These are phyloP conservation scores for Ameiurus melas DNA, from an alignment of 2,113 vertebrate genomes.

Conservation along the genomic window DNA sequence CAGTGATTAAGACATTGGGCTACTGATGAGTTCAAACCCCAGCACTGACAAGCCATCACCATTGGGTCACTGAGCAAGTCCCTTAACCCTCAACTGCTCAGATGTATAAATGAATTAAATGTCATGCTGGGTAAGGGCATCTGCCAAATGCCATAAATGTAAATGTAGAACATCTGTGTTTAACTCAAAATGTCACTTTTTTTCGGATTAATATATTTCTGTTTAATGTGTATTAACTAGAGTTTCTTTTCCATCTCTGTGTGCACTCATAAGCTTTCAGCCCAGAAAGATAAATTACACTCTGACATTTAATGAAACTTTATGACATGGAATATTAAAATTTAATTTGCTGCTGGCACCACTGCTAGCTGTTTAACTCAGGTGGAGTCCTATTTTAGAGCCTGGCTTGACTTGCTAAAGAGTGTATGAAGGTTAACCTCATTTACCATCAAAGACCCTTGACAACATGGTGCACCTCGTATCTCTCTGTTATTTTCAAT, in stretches of 20 bases:
- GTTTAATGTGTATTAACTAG: not conserved
- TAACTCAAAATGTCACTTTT: not conserved
- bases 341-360: not conserved
- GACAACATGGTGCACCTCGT: not conserved
- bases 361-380: not conserved
- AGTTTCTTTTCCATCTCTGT: not conserved
- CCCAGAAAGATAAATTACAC: not conserved
- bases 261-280: not conserved
- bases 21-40: no score
- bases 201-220: not conserved
- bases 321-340: conserved; percentile 4
- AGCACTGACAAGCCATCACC: no score
- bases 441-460: conserved; percentile 5
- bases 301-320: not conserved
- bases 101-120: no score
- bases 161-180: not conserved
- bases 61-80: no score
- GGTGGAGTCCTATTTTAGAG: not conserved
- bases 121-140: no score
- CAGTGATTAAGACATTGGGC: no score
- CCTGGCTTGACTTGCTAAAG: conserved; percentile 2
- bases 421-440: not conserved
- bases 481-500: not conserved
- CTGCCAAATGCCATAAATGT: no score
- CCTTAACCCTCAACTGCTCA: no score